Conservation (phyloP, 1,140 invertebrate species). For the Nasonia vitripennis region DNA sequence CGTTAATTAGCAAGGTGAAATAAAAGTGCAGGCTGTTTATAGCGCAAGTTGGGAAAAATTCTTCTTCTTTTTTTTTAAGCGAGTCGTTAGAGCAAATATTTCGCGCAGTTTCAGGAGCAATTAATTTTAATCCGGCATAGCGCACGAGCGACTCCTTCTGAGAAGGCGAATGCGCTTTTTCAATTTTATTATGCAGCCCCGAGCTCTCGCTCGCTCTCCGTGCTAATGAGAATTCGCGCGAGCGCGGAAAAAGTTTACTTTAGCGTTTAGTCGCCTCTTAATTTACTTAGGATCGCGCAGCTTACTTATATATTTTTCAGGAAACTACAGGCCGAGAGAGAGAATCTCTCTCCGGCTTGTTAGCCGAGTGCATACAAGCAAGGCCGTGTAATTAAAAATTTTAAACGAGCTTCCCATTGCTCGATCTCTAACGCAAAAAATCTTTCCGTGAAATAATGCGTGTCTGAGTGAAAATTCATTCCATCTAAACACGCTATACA, state of each 20-base stretch:
- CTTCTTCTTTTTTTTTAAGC: background rate
- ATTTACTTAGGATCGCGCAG: conserved; percentile 30
- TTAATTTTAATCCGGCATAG: conserved; percentile 45
- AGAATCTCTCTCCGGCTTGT: too few relatives aligned
- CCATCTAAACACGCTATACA: too few relatives aligned
- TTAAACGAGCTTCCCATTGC: too few relatives aligned
- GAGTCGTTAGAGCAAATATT: conserved; percentile 33
- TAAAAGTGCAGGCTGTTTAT: background rate
- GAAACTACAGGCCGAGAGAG: background rate
- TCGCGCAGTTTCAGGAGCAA: conserved; percentile 37
- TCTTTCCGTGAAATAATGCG: too few relatives aligned
- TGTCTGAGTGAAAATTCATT: too few relatives aligned
- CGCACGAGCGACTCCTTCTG: conserved; percentile 4
- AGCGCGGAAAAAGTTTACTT: conserved; percentile 19
- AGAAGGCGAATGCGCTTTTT: conserved; percentile 4
- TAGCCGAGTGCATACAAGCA: too few relatives aligned
- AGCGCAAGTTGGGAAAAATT: too few relatives aligned
- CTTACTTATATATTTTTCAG: conserved; percentile 8
- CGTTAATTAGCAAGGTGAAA: conserved; percentile 42
- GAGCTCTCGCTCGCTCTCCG: background rate
- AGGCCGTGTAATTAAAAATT: too few relatives aligned
- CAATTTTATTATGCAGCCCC: background rate
- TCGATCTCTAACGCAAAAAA: too few relatives aligned
- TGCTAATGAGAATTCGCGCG: conserved; percentile 38
- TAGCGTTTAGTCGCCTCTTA: background rate